Evolutionary conservation across 2,888 invertebrate species (phyloP).

Genomic region (Netelia melanura): DNA sequence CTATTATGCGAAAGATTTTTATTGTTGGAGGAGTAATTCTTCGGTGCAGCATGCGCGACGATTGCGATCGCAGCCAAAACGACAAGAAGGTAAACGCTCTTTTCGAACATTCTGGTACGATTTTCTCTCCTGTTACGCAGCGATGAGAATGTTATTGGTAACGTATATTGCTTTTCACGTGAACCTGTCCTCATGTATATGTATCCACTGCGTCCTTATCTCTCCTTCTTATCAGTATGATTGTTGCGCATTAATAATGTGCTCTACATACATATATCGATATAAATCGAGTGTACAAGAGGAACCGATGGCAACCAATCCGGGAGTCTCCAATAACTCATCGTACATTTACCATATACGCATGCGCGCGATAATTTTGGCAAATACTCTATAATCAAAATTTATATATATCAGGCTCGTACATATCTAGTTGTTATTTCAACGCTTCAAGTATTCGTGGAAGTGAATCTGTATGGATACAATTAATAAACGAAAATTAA

Average conservation of each 20-base stretch:
- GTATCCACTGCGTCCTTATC: background rate
- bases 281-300: too few relatives aligned
- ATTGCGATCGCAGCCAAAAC: slow-evolving; percentile 42
- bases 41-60: slow-evolving; percentile 46
- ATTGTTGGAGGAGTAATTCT: background rate
- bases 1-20: slow-evolving; percentile 74
- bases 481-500: too few relatives aligned
- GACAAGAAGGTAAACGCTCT: slow-evolving; percentile 56
- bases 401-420: too few relatives aligned
- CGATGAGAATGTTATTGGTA: background rate
- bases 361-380: too few relatives aligned
- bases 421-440: too few relatives aligned
- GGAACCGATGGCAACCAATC: too few relatives aligned
- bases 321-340: too few relatives aligned
- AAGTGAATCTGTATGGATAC: too few relatives aligned
- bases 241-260: background rate
- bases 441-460: too few relatives aligned
- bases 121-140: background rate
- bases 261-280: too few relatives aligned
- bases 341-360: too few relatives aligned
- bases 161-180: background rate
- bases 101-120: slow-evolving; percentile 30
- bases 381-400: too few relatives aligned
- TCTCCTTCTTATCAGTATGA: background rate
- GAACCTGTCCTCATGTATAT: slow-evolving; percentile 6